Evolutionary conservation across 2,888 invertebrate species (phyloP).

Genomic region (Thelaira solivaga): DNA sequence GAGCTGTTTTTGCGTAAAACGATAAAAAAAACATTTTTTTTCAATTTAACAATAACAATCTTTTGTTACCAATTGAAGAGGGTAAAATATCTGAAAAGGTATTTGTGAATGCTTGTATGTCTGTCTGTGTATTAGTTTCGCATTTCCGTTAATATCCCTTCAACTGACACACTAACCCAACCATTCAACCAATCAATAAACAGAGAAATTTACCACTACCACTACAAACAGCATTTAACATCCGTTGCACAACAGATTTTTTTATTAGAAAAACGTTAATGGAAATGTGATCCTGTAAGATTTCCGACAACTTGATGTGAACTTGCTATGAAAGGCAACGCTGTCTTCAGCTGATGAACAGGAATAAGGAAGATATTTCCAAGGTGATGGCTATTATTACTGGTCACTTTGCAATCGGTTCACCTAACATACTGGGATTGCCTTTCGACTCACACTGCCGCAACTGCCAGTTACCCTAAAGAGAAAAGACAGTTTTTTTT

Average conservation of each 20-base stretch:
- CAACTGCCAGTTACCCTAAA: no score
- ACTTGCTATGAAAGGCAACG: no score
- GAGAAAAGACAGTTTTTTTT: no score
- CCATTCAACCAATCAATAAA: slow-evolving; percentile 18
- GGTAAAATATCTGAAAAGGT: not conserved
- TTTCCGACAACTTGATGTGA: no score
- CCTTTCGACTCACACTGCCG: no score
- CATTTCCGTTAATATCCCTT: slow-evolving; percentile 52
- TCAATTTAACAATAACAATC: slow-evolving; percentile 7
- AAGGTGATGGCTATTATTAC: no score
- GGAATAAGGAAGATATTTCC: no score
- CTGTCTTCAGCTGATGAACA: no score
- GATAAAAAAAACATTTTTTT: not conserved
- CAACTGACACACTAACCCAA: slow-evolving; percentile 66
- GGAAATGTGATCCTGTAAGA: no score
- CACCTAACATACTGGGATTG: no score
- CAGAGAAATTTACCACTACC: slow-evolving; percentile 20
- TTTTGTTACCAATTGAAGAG: slow-evolving; percentile 29
- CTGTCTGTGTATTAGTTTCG: not conserved
- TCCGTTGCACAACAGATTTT: slow-evolving; percentile 24
- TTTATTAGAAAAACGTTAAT: not conserved
- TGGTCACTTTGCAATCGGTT: no score
- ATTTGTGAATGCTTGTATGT: no score
- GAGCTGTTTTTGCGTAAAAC: slow-evolving; percentile 34
- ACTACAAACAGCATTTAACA: slow-evolving; percentile 2